Evolutionary conservation across 2,888 invertebrate species (phyloP), one percentile per base, ranked within the genome.

Genomic region (Seira sanloemensis): DNA sequence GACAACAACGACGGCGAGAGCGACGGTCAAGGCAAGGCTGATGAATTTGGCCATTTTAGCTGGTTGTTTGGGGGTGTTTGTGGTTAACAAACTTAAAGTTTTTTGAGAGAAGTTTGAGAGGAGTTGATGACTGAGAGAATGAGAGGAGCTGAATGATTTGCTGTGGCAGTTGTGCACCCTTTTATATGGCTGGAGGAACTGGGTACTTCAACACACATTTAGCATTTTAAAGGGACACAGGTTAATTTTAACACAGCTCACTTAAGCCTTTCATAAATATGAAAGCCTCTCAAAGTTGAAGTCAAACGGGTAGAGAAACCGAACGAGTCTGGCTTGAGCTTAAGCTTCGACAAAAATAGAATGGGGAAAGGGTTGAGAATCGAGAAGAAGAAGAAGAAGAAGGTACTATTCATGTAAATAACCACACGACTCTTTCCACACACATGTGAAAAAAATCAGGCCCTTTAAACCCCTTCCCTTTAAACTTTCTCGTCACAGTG

Each of bases 1-100:
- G 46, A 76, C 1, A 23, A 37, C 82, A 19, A 68, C 77, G 24
- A 77, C 82, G 9, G 46, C 82, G 9, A 81, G 75, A 19, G 69
- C 68, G 21, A 67, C 65, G 46, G 75, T 27, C 26, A 82, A 26
- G 37, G 62, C 27, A 54, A 54, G 25, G 16, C 16, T 54, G 27
- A 71, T 54, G 77, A 46, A 66, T 5, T 2, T 2, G 27, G 77
- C 77, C 82, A 82, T 82, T 72, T 27, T 69, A 65, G 66, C 16
- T 79, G 65, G 37, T 12, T 46, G 26, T 26, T 4, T 54, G 58
- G 58, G 12, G 37, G 12, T 58, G 58, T 9, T 58, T 58, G 7
- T n/a, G n/a, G n/a, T n/a, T n/a, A 18, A 18, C 7, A 58, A 18
- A 18, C n/a, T n/a, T 4, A 18, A 18, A 58, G 58, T 16, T 37